A percentile compares a stretch with the other conserved stretches of the same genome.
These are phyloP conservation scores for Chrysolina oricalcia DNA, from an alignment of 2,888 invertebrate genomes.

Conservation along the genomic window DNA sequence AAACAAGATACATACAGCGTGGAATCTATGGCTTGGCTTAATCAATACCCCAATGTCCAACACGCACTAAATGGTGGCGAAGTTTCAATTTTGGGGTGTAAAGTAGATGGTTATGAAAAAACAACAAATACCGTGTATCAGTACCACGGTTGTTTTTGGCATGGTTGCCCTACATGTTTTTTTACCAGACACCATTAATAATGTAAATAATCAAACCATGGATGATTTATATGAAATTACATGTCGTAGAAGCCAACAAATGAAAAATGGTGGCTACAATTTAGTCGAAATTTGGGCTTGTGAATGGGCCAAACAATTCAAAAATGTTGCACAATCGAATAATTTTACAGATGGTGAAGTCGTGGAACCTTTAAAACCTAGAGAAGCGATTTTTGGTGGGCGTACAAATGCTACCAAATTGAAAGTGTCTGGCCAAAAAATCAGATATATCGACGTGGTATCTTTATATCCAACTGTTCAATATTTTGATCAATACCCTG, in stretches of 20 bases:
- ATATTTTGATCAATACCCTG: constrained; percentile 53
- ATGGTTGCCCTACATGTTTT: constrained; percentile 25
- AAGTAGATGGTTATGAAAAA: constrained; percentile 22
- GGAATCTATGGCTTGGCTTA: constrained; percentile 21
- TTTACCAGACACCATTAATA: background rate
- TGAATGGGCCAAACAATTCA: constrained; percentile 11
- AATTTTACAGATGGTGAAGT: background rate
- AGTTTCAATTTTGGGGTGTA: constrained; percentile 13
- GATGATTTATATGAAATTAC: constrained; percentile 29
- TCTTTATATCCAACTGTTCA: constrained; percentile 54
- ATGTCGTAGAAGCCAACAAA: constrained; percentile 9
- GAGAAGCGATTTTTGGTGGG: constrained; percentile 54
- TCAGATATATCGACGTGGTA: constrained; percentile 52
- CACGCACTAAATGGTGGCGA: constrained; percentile 1
- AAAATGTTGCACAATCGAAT: background rate
- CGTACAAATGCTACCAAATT: constrained; percentile 53
- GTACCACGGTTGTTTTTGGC: constrained; percentile 29
- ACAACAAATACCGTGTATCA: constrained; percentile 28
- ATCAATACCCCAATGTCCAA: constrained; percentile 11
- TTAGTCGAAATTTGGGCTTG: constrained; percentile 25
- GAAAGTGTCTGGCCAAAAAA: constrained; percentile 46
- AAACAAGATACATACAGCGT: constrained; percentile 15
- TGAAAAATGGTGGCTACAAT: constrained; percentile 25
- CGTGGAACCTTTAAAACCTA: constrained; percentile 41
- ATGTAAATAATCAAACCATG: constrained; percentile 19